Base-by-base conservation (phyloP, 2,797 vertebrate species). In the Cyclopterus lumpus region DNA sequence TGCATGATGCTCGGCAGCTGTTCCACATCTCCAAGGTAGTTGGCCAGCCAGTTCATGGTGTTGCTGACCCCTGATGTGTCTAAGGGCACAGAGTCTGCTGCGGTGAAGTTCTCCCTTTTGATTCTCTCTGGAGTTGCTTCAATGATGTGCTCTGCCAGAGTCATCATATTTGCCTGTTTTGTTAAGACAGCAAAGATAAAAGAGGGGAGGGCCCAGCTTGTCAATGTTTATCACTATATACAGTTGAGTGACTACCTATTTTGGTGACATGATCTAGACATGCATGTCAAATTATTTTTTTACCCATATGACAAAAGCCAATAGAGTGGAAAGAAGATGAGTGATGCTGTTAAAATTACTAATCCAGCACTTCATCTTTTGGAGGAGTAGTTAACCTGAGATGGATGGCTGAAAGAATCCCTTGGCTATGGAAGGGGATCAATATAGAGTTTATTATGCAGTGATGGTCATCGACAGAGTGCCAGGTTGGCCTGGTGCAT, bases 11-110 rank as follows among this genome's bases (percentile, higher is more conserved):
- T 96, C 0, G 98, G 97, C 89, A 99, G 95, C 89, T 97, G 97
- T 78, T 99, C 97, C 3, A 97, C 96, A 30, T 99, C 98, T 67
- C 97, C 98, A 66, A 99, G 95, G 93, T 99, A 99, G 95, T 96
- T 97, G 94, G 98, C 97, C 92, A 99, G 95, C 98, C 98, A 99
- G 96, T 96, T 99, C 97, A 99, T 99, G 3, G 98, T 98, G 93
- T 94, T 97, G 94, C 95, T 97, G 81, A 99, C 94, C 72, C 96
- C 92, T 74, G 96, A 93, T 20, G 93, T 93, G 61, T 98, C 97
- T 57, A 95, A 90, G 0, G 97, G 92, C 66, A 89, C 85, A 0
- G 97, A 90, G 79, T 98, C 97, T 79, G 93, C 76, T 24, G 96
- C 88, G 60, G 94, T 94, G 84, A 99, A 98, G 91, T 95, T 97